Base-by-base conservation (phyloP, 2,888 invertebrate species). In the Tortrix viridana region DNA sequence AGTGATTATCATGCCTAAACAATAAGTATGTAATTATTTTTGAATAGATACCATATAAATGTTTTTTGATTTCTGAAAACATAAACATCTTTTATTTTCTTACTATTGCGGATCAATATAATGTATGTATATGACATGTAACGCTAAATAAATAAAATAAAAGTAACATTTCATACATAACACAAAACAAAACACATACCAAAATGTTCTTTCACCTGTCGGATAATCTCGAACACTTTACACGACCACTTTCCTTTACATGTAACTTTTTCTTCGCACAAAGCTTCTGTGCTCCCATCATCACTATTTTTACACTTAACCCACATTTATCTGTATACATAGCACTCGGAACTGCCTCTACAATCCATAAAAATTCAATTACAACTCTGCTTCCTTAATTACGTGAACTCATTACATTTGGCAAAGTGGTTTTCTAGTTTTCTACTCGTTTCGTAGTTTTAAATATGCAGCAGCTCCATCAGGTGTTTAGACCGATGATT, bases 111-210 rank as follows among this genome's bases (percentile, higher is more conserved):
- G n/a, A n/a, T n/a, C n/a, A n/a, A n/a, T n/a, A n/a, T n/a, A n/a
- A n/a, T n/a, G n/a, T n/a, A n/a, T n/a, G n/a, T n/a, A n/a, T n/a
- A n/a, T n/a, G n/a, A n/a, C n/a, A n/a, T n/a, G n/a, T n/a, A n/a
- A n/a, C n/a, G n/a, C n/a, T n/a, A n/a, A n/a, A n/a, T n/a, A n/a
- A n/a, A n/a, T n/a, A n/a, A n/a, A n/a, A n/a, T n/a, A n/a, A n/a
- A n/a, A n/a, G n/a, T n/a, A n/a, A n/a, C n/a, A n/a, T n/a, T n/a
- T n/a, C n/a, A n/a, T n/a, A n/a, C n/a, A n/a, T n/a, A n/a, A n/a
- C n/a, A n/a, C n/a, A n/a, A n/a, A n/a, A n/a, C n/a, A 58, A 58
- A 22, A 58, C 69, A 81, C 88, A 74, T 86, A 90, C 89, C 89
- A 67, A 89, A 85, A 76, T 79, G 86, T 18, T 83, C 74, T 49